Conservation (phyloP, 2,888 invertebrate genomes). For the Drosophila birchii region DNA sequence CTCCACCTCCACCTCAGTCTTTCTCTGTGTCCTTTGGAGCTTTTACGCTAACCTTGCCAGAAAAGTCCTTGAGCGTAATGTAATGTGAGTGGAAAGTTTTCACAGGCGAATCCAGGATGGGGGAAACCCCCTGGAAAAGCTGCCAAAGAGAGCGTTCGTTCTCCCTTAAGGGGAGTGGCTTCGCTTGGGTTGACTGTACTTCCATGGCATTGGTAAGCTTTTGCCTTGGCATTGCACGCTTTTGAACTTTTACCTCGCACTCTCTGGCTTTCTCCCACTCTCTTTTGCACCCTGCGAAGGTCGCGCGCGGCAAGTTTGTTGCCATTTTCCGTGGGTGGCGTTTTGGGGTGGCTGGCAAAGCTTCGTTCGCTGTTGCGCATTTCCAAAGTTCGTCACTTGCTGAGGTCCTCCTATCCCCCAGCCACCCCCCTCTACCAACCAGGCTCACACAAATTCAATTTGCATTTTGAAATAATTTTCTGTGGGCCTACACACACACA, state of each 20-base stretch:
- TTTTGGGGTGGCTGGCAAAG: constrained; percentile 43
- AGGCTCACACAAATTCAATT: constrained; percentile 62
- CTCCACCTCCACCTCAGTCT: background rate
- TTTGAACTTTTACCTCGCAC: constrained; percentile 59
- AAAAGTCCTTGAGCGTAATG: constrained; percentile 66
- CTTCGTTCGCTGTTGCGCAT: constrained; percentile 43
- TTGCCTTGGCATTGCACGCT: constrained; percentile 78
- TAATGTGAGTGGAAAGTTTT: constrained; percentile 57
- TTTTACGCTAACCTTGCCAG: constrained; percentile 69
- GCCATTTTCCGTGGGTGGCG: constrained; percentile 59
- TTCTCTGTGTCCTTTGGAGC: constrained; percentile 31
- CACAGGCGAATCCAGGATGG: constrained; percentile 23
- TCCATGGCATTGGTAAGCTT: constrained; percentile 72
- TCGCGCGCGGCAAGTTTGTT: constrained; percentile 62
- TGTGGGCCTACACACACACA: background rate
- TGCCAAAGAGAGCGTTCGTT: constrained; percentile 10
- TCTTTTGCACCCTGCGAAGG: constrained; percentile 51
- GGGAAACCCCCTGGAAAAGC: constrained; percentile 25
- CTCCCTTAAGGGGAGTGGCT: constrained; percentile 46
- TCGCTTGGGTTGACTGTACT: constrained; percentile 73
- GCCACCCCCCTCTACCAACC: too few species aligned
- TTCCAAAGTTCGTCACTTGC: constrained; percentile 66
- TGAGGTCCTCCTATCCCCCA: background rate
- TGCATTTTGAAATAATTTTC: constrained; percentile 60
- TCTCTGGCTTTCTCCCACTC: constrained; percentile 18